These are phyloP conservation scores for Callaeas wilsoni DNA, from an alignment of 2,113 vertebrate species.

Conservation along the genomic window DNA sequence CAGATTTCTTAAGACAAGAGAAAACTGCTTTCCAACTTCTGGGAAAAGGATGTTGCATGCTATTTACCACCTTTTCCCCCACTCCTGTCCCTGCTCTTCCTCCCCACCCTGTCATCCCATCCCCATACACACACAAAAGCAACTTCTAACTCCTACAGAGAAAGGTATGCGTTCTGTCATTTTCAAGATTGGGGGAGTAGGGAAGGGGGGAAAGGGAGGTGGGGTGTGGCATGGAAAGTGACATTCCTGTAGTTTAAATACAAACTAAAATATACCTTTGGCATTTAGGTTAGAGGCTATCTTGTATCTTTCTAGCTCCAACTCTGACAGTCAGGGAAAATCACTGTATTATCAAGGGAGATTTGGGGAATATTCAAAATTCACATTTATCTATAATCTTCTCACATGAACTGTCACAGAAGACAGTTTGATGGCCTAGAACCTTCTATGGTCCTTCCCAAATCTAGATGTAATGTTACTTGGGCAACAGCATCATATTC, in stretches of 20 bases:
- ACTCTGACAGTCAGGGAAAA: background rate
- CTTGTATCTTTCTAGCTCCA: background rate
- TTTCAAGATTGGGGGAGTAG: background rate
- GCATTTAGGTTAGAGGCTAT: background rate
- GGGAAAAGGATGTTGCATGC: background rate
- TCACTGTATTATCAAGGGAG: background rate
- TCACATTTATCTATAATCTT: background rate
- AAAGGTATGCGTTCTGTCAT: background rate
- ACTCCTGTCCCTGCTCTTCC: background rate
- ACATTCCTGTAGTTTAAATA: background rate
- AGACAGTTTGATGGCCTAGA: background rate
- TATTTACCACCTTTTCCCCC: background rate
- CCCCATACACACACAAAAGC: background rate
- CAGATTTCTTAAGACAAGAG: background rate
- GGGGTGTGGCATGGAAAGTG: no score
- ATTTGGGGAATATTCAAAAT: background rate
- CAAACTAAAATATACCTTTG: background rate
- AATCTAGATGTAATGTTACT: background rate
- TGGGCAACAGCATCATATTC: background rate
- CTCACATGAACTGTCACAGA: background rate
- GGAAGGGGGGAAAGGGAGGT: accelerated
- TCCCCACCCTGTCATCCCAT: no score
- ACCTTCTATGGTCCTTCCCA: background rate
- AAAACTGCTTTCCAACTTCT: background rate
- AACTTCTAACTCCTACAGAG: background rate